Percentiles rank a stretch among this genome's conserved stretches.
phyloP scores from a whole-genome alignment of 2,113 vertebrate species.

The Dipodomys ordii region DNA sequence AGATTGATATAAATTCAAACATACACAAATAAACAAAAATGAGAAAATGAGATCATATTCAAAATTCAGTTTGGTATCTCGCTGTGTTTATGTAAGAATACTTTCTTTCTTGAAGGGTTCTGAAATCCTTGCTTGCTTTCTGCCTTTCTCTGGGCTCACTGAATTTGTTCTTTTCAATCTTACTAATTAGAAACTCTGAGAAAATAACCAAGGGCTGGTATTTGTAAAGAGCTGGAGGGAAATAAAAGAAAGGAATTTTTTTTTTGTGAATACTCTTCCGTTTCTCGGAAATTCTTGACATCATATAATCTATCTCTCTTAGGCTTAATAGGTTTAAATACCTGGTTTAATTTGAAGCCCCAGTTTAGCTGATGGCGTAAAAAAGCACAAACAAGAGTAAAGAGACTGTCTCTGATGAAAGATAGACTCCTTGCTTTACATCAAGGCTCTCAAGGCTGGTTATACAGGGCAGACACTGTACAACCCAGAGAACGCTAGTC shows the following conservation, averaged over 20 bases:
- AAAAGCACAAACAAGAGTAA: background rate
- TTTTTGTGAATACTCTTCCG: background rate
- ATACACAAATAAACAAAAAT: background rate
- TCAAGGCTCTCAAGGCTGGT: background rate
- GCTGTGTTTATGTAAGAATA: background rate
- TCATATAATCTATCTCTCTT: background rate
- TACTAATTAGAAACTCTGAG: constrained; percentile 50
- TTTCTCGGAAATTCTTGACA: constrained; percentile 24
- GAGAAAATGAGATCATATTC: constrained; percentile 26
- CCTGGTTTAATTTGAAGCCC: background rate
- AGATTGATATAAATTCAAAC: background rate
- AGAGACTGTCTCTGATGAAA: background rate
- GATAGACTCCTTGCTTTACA: background rate
- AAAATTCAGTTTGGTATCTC: constrained; percentile 8
- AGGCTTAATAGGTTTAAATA: background rate
- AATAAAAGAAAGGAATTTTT: background rate
- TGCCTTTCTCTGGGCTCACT: constrained; percentile 3
- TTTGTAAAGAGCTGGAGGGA: constrained; percentile 56
- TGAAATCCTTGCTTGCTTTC: background rate
- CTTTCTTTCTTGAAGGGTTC: constrained; percentile 4
- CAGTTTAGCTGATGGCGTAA: background rate
- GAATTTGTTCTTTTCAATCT: constrained; percentile 46
- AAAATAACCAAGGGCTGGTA: constrained; percentile 49
- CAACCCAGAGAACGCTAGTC: too few relatives aligned
- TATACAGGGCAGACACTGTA: background rate